Evolutionary conservation across 1,140 invertebrate genomes (phyloP), one percentile per base, ranked within the genome.

Genomic region (Macrobrachium nipponense): DNA sequence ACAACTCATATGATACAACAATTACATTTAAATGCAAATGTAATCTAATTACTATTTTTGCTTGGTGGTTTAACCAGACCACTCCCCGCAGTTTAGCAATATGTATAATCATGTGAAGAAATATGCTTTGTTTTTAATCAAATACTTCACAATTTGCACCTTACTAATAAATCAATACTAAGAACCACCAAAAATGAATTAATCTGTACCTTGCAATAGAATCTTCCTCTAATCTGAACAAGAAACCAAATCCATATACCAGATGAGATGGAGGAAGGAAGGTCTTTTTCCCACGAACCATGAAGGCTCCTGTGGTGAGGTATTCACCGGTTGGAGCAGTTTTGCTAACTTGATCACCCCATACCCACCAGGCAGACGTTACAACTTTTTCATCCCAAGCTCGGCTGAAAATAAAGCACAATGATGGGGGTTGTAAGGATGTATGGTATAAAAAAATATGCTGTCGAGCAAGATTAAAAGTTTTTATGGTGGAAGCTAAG

Each of bases 281-380:
- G 92, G 99, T 99, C 92, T 99, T 99, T 91, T 97, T 98, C 23
- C 98, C 98, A 87, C 98, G 93, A 90, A 99, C 97, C 98, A 99
- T 99, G 91, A 99, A 99, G 88, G 97, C 98, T 87, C 98, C 98
- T n/a, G 94, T 93, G 11, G 96, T 95, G 73, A 99, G 93, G 91
- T 98, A 99, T 92, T 99, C 98, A 89, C 98, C 98, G 73, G 96
- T 96, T 1, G 98, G 98, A 0, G 98, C 98, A 0, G 97, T 98
- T 92, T 99, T 99, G 18, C 97, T 98, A n/a, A 99, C 97, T 92
- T 99, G 98, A 89, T 98, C 93, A 86, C 96, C 95, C 91, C 96
- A 93, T 7, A 99, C 99, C 98, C 98, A 99, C 95, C 97, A 99
- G 3, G 98, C 96, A 90, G 95, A 96, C 5, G 97, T 96, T 17